These are phyloP conservation scores for Trypoxylon attenuatum DNA, from an alignment of 2,888 invertebrate genomes.

Conservation along the genomic window DNA sequence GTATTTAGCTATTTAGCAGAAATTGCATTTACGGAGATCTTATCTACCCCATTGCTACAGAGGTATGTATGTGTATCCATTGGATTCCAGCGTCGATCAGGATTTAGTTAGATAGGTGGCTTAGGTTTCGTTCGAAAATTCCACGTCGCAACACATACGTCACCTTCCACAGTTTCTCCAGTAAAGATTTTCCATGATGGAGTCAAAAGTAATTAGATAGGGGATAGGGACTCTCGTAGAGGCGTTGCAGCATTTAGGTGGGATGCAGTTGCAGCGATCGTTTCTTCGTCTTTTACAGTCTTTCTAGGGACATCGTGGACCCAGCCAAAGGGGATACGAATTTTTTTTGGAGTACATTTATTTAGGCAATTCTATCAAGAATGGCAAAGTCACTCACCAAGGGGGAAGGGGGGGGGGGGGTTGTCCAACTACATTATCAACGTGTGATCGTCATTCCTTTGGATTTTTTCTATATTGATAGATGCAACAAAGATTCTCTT, in stretches of 20 bases:
- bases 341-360: constrained; percentile 37
- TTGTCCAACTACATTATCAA: constrained; percentile 1
- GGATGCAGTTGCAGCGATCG: constrained; percentile 57
- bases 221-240: constrained; percentile 43
- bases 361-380: constrained; percentile 49
- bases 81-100: constrained; percentile 69
- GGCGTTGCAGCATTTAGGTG: constrained; percentile 71
- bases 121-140: constrained; percentile 32
- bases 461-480: constrained; percentile 29
- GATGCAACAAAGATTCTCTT: constrained; percentile 21
- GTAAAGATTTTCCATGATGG: no score
- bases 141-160: constrained; percentile 11
- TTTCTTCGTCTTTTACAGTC: constrained; percentile 72
- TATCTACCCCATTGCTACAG: constrained; percentile 57
- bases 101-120: constrained; percentile 56
- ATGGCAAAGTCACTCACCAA: constrained; percentile 17
- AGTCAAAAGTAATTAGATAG: constrained; percentile 29
- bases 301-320: constrained; percentile 72
- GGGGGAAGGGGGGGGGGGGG: constrained; percentile 36
- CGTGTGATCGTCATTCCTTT: constrained; percentile 9
- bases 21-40: constrained; percentile 59
- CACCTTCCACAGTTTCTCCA: constrained; percentile 25
- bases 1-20: constrained; percentile 71
- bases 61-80: constrained; percentile 72
- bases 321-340: constrained; percentile 62